These are phyloP conservation scores for Pipa parva DNA, from an alignment of 2,113 vertebrate genomes.

Conservation along the genomic window DNA sequence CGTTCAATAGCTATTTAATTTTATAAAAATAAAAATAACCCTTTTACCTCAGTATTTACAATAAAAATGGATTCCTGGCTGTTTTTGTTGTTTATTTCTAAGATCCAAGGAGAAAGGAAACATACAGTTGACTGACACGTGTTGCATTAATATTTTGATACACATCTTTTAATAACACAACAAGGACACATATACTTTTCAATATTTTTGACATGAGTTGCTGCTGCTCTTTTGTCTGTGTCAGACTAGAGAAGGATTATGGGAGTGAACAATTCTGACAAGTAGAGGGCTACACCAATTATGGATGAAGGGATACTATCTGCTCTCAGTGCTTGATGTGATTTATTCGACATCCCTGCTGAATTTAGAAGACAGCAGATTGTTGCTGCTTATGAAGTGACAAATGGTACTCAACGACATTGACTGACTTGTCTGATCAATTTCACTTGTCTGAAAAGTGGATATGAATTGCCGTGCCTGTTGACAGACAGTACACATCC, in stretches of 20 bases:
- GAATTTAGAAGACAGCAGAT: conserved; percentile 69
- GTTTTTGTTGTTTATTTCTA: too few relatives aligned
- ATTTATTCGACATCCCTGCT: conserved; percentile 78
- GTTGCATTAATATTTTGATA: conserved; percentile 58
- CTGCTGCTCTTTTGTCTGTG: conserved; percentile 67
- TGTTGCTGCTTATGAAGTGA: conserved; percentile 76
- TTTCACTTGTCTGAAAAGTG: conserved; percentile 72
- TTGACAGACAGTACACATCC: conserved; percentile 61
- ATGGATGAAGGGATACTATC: conserved; percentile 76
- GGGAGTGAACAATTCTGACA: conserved; percentile 71
- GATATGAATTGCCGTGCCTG: conserved; percentile 60
- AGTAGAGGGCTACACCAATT: conserved; percentile 80
- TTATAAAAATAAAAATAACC: too few relatives aligned
- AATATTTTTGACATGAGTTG: conserved; percentile 68
- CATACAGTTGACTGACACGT: conserved; percentile 49
- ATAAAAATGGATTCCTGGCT: too few relatives aligned
- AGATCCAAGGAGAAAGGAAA: too few relatives aligned
- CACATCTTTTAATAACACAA: conserved; percentile 60
- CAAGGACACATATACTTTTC: conserved; percentile 58
- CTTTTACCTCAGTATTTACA: too few relatives aligned
- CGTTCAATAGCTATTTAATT: too few relatives aligned
- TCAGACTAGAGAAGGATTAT: conserved; percentile 67
- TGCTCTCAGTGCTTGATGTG: conserved; percentile 80
- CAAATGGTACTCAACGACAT: conserved; percentile 74
- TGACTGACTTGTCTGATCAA: conserved; percentile 89